These are phyloP conservation scores for Watsonalla cultraria DNA, from an alignment of 2,888 invertebrate genomes.

Conservation along the genomic window DNA sequence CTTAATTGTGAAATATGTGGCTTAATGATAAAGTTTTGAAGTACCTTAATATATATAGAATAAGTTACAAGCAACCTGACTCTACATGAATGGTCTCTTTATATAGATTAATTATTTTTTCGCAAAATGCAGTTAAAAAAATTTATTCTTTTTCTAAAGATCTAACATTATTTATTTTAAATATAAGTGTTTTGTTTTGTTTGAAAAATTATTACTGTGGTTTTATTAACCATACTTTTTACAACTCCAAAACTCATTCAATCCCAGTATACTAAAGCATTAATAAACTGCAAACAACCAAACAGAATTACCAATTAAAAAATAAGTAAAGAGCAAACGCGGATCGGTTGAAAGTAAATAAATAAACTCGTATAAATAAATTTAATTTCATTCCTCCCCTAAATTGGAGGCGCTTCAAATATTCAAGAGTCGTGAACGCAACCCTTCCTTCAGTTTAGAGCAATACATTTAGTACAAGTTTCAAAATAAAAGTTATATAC, in stretches of 20 bases:
- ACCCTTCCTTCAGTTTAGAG: constrained; percentile 71
- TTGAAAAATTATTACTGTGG: no score
- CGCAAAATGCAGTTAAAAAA: no score
- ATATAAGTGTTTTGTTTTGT: no score
- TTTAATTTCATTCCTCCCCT: constrained; percentile 73
- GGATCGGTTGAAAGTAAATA: constrained; percentile 57
- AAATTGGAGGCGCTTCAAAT: constrained; percentile 75
- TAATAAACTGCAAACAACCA: constrained; percentile 6
- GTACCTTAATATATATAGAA: constrained; percentile 19
- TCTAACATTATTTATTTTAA: no score
- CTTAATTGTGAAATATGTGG: constrained; percentile 37
- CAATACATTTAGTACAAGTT: constrained; percentile 43
- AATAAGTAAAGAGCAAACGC: constrained; percentile 38
- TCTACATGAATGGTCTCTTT: no score
- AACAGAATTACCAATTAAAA: constrained; percentile 28
- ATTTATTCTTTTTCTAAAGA: no score
- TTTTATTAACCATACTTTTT: no score
- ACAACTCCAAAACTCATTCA: background rate
- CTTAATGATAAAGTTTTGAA: constrained; percentile 31
- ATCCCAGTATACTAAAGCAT: background rate
- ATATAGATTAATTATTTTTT: no score
- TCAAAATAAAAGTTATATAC: constrained; percentile 1
- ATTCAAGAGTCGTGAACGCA: constrained; percentile 75
- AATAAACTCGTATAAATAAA: constrained; percentile 73
- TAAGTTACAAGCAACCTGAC: background rate